Base-by-base conservation (phyloP, 2,888 invertebrate species). In the Achlya flavicornis region DNA sequence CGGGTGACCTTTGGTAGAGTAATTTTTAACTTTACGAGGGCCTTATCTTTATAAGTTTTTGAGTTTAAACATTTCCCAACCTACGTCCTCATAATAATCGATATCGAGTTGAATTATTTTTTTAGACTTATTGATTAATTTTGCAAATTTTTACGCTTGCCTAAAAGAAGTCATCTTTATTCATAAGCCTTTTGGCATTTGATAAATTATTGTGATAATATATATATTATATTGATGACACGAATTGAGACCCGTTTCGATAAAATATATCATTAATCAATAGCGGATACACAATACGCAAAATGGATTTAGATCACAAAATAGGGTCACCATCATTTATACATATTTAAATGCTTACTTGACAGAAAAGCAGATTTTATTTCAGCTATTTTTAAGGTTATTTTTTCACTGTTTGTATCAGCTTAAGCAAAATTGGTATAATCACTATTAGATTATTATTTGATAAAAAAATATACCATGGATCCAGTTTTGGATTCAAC, bases 261-360 rank as follows among this genome's bases (percentile, higher is more conserved):
- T 72, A 53, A 53, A 53, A 16, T 53, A 53, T 19, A 53, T 19
- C 16, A 74, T 77, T 73, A 75, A 76, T 76, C 74, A 76, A 70
- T 38, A 38, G 67, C 19, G 19, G 19, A 19, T 53, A 53, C 19
- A 19, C 53, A 53, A 53, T 53, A 53, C n/a, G 10, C 48, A 7
- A 0, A 35, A 7, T 35, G 7, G 53, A 53, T 19, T 19, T 53
- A 53, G 53, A 53, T 53, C 53, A 53, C 53, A 14, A 10, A 19
- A 53, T 53, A 3, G 53, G 19, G 53, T 53, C 53, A 53, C 53
- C 53, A 53, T 53, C 3, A 53, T 53, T 53, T 53, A 19, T 2
- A 12, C 0, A 11, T 43, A 12, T 43, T 43, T 26, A 26, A 26
- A 26, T 26, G 26, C 26, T 26, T 26, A 26, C 10, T 41, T 41